Evolutionary conservation across 1,140 invertebrate species (phyloP), one percentile per base, ranked within the genome.

Genomic region (Chymomyza costata): DNA sequence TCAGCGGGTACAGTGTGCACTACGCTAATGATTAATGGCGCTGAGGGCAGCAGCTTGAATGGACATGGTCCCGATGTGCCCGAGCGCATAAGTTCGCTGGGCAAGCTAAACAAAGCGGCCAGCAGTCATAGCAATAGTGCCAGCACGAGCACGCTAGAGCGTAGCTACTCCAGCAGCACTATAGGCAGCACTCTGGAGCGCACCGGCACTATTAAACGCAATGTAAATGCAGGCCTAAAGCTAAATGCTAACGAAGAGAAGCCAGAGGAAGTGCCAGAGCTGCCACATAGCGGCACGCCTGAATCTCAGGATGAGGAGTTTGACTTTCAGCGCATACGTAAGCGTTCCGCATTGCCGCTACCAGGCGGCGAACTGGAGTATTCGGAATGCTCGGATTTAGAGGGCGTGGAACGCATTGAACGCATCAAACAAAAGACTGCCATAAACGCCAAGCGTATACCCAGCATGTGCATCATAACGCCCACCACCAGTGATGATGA

Each of bases 381-480:
- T 73, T 94, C 93, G 0, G 93, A 94, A 86, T 93, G 93, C 18
- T 94, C 93, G 0, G 93, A 95, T 84, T 86, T 94, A 53, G 94
- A 95, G 87, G 93, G 92, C 10, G 90, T 92, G 34, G 94, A 95
- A 65, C 88, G 93, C 73, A 93, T 94, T 48, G 93, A 95, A 86
- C 89, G 94, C 65, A 93, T 96, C 41, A 88, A 93, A 55, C 91
- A 91, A 8, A 96, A 96, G 86, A 96, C 94, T 0, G 92, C 92
- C 3, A 95, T 96, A 19, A 95, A 93, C 59, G 92, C 92, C 7
- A 94, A 92, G 64, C 89, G 94, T 58, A 96, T 96, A 78, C 95
- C 95, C 2, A 95, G 94, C 0, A 94, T 97, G 92, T 96, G 95
- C 85, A 94, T 95, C 0, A 95, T 96, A 11, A 96, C 94, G 5